Conservation (phyloP, 2,113 vertebrate species). For the Todiramphus chloris region DNA sequence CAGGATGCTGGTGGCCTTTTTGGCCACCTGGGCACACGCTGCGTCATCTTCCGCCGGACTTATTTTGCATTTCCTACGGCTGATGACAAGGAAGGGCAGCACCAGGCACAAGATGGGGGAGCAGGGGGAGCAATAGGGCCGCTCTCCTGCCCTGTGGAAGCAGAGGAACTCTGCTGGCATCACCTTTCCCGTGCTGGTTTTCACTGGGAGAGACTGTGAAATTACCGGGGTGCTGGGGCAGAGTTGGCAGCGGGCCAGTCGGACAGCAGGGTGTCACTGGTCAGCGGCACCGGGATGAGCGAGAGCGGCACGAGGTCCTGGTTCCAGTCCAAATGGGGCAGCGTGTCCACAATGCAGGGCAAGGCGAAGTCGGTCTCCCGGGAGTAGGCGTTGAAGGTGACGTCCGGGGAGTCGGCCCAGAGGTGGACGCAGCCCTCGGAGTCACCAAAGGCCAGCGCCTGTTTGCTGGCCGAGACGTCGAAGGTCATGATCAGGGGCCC, state of each 20-base stretch:
- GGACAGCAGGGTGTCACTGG: constrained; percentile 86
- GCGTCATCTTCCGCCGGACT: background rate
- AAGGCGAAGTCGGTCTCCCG: constrained; percentile 92
- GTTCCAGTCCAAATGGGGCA: constrained; percentile 95
- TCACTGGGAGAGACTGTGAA: accelerated
- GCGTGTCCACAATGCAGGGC: constrained; percentile 91
- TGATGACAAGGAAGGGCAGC: background rate
- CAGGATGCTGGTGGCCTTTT: background rate
- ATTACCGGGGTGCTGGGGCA: constrained; percentile 87
- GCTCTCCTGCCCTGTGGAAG: accelerated
- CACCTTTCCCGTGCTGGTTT: accelerated
- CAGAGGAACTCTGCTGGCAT: accelerated
- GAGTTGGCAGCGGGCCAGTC: constrained; percentile 88
- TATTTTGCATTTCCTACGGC: accelerated
- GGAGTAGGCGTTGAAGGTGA: constrained; percentile 93
- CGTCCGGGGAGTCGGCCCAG: constrained; percentile 91
- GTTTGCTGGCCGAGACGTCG: constrained; percentile 94
- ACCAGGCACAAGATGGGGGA: accelerated
- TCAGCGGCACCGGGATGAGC: constrained; percentile 91
- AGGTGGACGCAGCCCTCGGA: constrained; percentile 94
- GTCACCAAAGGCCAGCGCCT: constrained; percentile 94
- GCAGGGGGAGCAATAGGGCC: background rate
- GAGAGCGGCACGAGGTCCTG: constrained; percentile 94
- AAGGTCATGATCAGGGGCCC: constrained; percentile 97
- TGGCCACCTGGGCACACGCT: background rate